phyloP scores from a whole-genome alignment of 2,113 vertebrate genomes.

The Tragelaphus strepsiceros region DNA sequence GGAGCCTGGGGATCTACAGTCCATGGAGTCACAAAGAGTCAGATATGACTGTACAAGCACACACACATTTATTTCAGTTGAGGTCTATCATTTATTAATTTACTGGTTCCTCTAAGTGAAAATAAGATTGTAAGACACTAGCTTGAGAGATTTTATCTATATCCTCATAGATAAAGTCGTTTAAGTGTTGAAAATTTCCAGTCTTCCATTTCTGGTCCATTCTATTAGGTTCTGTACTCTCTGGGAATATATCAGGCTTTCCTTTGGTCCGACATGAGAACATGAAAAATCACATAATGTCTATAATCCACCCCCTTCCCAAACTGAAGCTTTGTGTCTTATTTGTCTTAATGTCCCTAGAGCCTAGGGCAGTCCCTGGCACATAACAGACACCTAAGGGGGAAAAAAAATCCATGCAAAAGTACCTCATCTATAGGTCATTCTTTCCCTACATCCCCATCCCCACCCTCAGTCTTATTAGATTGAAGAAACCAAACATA shows the following conservation, averaged over 20 bases:
- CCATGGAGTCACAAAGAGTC: neutral
- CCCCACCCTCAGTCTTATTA: neutral
- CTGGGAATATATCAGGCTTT: neutral
- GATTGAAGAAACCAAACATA: neutral
- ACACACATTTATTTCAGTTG: neutral
- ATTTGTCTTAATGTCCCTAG: neutral
- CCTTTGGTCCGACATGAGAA: neutral
- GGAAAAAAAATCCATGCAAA: neutral
- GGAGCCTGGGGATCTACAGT: neutral
- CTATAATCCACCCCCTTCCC: neutral
- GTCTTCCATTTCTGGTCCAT: neutral
- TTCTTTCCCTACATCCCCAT: neutral
- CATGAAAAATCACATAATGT: neutral
- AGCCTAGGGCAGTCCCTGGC: neutral
- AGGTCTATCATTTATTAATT: neutral
- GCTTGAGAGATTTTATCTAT: neutral
- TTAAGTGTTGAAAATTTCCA: neutral
- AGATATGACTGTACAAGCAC: neutral
- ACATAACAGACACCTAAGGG: neutral
- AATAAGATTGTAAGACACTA: neutral
- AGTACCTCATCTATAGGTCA: neutral
- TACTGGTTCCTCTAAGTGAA: neutral
- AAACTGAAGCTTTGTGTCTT: neutral
- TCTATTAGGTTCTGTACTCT: neutral
- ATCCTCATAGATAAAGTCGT: neutral